A percentile compares a stretch with the other conserved stretches of the same genome.
phyloP scores from a whole-genome alignment of 2,888 invertebrate genomes.

The Catocala sponsa region DNA sequence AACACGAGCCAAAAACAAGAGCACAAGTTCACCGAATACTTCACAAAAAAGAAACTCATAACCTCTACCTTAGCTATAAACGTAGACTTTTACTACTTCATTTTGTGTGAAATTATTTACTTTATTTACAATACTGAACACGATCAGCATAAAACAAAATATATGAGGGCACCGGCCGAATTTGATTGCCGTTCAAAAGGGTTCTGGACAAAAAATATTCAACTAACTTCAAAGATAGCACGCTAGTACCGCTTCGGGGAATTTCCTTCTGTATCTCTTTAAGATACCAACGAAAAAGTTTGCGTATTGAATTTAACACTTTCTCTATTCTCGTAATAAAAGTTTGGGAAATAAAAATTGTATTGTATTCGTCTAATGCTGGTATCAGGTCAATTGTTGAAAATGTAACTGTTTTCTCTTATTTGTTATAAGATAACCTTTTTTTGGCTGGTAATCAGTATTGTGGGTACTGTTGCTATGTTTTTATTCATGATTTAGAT shows the following conservation, averaged over 20 bases:
- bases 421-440: neutral
- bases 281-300: constrained; percentile 37
- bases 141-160: constrained; percentile 21
- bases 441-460: neutral
- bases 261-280: constrained; percentile 34
- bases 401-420: constrained; percentile 3
- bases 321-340: constrained; percentile 29
- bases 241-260: constrained; percentile 12
- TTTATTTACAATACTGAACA: constrained; percentile 19
- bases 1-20: neutral
- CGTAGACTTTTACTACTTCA: constrained; percentile 9
- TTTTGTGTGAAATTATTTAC: constrained; percentile 9
- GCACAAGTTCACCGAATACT: neutral
- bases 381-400: constrained; percentile 14
- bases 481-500: too few species aligned
- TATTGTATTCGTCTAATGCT: constrained; percentile 19
- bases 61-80: neutral
- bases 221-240: constrained; percentile 20
- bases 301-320: constrained; percentile 39
- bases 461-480: too few species aligned
- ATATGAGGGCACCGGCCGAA: constrained; percentile 19
- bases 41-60: constrained; percentile 4
- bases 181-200: constrained; percentile 32
- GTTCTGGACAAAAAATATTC: constrained; percentile 35
- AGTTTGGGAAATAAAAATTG: constrained; percentile 26